These are phyloP conservation scores for Mesitornis unicolor DNA, from an alignment of 2,113 vertebrate species.

Conservation along the genomic window DNA sequence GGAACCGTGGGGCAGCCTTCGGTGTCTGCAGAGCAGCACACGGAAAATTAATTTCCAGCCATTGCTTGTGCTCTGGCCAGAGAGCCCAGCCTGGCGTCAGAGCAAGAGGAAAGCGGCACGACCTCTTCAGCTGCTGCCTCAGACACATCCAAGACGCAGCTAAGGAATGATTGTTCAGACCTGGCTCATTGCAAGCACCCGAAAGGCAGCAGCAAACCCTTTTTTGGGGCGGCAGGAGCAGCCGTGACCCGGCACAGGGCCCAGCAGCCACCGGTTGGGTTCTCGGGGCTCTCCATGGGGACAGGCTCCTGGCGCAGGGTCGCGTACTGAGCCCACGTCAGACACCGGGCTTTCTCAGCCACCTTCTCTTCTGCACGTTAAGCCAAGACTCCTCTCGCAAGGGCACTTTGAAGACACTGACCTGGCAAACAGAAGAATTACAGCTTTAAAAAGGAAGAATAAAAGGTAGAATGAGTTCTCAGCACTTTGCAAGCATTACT, in stretches of 20 bases:
- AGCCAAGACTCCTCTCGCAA: conserved; percentile 75
- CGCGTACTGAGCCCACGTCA: conserved; percentile 42
- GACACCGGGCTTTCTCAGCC: conserved; percentile 52
- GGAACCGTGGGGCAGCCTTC: background rate
- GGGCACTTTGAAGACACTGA: conserved; percentile 65
- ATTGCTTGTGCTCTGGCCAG: background rate
- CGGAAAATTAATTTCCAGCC: conserved; percentile 3
- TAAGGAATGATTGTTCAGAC: background rate
- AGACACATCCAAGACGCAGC: background rate
- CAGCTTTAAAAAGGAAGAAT: background rate
- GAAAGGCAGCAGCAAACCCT: background rate
- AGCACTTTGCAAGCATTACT: background rate
- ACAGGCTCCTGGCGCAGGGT: conserved; percentile 68
- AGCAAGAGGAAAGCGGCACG: background rate
- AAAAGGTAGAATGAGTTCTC: background rate
- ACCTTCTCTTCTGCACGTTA: conserved; percentile 44
- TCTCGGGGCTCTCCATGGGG: conserved; percentile 67
- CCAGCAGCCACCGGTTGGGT: conserved; percentile 63
- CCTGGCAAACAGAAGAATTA: conserved; percentile 38
- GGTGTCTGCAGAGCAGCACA: background rate
- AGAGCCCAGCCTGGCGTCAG: rapidly evolving
- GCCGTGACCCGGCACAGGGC: background rate
- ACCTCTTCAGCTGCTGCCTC: background rate
- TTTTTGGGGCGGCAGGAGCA: background rate
- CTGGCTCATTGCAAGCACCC: background rate